Percentiles rank a stretch among this genome's conserved stretches.
Conservation (phyloP, 2,888 invertebrate genomes). For the Hyalella azteca region DNA sequence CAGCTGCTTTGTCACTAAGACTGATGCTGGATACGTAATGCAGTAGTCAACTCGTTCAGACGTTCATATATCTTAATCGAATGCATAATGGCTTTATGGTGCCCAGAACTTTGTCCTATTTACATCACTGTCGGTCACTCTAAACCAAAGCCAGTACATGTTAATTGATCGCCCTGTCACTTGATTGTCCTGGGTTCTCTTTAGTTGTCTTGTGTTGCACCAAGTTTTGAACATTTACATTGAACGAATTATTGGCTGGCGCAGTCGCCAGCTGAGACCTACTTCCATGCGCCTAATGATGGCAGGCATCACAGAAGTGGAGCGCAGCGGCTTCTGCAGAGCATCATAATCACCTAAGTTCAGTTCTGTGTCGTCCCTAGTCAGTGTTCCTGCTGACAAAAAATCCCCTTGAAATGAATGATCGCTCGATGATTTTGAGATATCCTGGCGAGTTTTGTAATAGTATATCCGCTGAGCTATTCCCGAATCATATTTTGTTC, state of each 20-base stretch:
- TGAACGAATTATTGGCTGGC: neutral
- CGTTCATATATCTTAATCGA: no score
- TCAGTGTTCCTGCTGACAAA: no score
- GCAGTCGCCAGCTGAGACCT: neutral
- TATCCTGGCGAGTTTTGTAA: no score
- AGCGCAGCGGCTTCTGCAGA: conserved; percentile 20
- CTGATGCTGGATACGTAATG: no score
- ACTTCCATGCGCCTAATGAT: conserved; percentile 18
- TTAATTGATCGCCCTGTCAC: no score
- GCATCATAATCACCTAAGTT: neutral
- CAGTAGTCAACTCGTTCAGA: no score
- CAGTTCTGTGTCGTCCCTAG: neutral
- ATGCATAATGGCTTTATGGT: neutral
- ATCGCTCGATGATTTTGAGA: no score
- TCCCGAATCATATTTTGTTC: no score
- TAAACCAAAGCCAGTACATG: no score
- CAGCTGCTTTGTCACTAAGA: no score
- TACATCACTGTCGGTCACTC: neutral
- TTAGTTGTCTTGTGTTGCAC: neutral
- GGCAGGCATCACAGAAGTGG: conserved; percentile 38
- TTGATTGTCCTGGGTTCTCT: neutral
- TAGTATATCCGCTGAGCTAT: no score
- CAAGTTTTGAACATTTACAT: neutral
- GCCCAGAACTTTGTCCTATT: neutral
- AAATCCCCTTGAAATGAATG: no score